Evolutionary conservation across 1,140 invertebrate species (phyloP), one percentile per base, ranked within the genome.

Genomic region (Bombus balteatus): DNA sequence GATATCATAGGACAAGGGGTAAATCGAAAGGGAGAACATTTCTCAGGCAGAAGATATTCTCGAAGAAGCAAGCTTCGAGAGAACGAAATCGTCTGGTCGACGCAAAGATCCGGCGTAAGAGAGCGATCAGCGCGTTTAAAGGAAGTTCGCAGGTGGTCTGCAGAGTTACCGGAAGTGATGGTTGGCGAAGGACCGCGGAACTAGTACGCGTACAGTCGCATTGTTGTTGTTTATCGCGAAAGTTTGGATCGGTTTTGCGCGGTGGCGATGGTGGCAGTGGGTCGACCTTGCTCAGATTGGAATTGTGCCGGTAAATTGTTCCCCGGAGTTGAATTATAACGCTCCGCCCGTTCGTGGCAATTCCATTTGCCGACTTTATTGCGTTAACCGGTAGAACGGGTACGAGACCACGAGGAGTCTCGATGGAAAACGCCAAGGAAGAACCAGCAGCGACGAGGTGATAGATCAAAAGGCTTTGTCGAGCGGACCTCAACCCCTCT

Each of bases 291-390:
- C 86, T 85, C 88, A 59, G 85, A 90, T 91, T 90, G 85, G 87
- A 82, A 92, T 91, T 87, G 90, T 77, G 73, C 90, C 78, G 86
- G 76, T 83, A 92, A 92, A 91, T 92, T 90, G 91, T 92, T 84
- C 85, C 82, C 89, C 34, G 73, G 82, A 90, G 87, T 90, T 89
- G 87, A 91, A 91, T 91, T 92, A 92, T 89, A 87, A 87, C 86
- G 74, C 79, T 86, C 75, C 77, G 85, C 80, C 77, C 90, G 86
- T 84, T 89, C 78, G 81, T 78, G 89, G 79, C 88, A 92, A 92
- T 92, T 92, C 85, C 87, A 87, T 88, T 92, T 91, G 83, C 85
- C 37, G 74, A 75, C 86, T 88, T 92, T 92, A 89, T 91, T 86
- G 85, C 87, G 81, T 90, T 89, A 89, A 89, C 88, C 72, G 68